phyloP scores from a whole-genome alignment of 2,113 vertebrate genomes.

The Alethe castanea region DNA sequence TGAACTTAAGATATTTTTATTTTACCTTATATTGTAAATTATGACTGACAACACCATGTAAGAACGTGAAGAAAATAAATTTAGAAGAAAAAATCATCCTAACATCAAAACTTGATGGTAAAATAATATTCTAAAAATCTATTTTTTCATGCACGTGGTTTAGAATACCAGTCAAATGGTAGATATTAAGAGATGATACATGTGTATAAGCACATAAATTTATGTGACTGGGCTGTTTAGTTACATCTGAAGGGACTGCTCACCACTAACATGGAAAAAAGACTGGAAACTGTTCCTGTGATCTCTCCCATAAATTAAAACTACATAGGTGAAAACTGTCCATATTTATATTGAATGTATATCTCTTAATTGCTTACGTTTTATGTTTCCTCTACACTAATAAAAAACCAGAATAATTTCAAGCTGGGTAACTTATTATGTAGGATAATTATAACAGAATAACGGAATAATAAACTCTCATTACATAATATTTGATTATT shows the following conservation, averaged over 20 bases:
- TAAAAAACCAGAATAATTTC: background rate
- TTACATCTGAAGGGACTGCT: background rate
- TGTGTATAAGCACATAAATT: background rate
- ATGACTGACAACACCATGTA: background rate
- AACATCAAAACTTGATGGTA: background rate
- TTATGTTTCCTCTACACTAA: background rate
- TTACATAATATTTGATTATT: background rate
- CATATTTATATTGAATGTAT: background rate
- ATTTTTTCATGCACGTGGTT: background rate
- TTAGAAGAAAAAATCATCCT: background rate
- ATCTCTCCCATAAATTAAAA: background rate
- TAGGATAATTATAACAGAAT: background rate
- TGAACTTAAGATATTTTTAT: background rate
- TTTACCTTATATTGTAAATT: background rate
- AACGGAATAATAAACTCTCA: background rate
- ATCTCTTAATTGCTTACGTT: background rate
- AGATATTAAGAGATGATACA: background rate
- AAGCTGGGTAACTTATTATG: background rate
- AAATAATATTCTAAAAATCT: background rate
- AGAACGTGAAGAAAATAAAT: background rate
- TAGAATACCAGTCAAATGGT: background rate
- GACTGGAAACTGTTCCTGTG: background rate
- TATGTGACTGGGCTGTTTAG: background rate
- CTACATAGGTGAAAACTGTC: background rate
- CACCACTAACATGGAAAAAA: background rate